Base-by-base conservation (phyloP, 2,113 vertebrate species). In the Oreocharis arfaki region DNA sequence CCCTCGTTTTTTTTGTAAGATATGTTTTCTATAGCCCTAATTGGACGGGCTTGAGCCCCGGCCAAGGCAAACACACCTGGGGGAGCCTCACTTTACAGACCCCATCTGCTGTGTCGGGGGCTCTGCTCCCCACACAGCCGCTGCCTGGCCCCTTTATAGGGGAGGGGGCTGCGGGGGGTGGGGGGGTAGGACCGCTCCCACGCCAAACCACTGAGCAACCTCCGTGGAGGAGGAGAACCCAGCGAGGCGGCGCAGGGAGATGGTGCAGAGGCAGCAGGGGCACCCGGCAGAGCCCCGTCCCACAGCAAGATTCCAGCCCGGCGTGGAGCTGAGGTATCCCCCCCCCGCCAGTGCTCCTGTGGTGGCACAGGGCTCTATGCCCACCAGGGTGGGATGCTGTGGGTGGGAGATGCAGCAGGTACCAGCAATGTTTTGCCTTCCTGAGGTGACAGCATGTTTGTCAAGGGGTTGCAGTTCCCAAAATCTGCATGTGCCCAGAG, bases 1-100 rank as follows among this genome's bases (percentile, higher is more conserved):
- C 83, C 44, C 60, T 61, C 35, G 0, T 44, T 76, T 57, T 57
- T 67, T 87, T 93, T 89, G 75, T 55, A 57, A 92, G 83, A 55
- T 90, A 55, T 84, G 75, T 95, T 96, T 95, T 95, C 92, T 95
- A 75, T 90, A 83, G 91, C 93, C 87, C 77, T 95, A 95, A 96
- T 95, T 96, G 93, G 95, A 76, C 0, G 0, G 73, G 35, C 64
- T 75, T 88, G 95, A 88, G 85, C 60, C 56, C 16, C 0, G 0
- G 94, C 96, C 96, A 96, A 97, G 79, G 46, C 89, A 95, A 96
- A 96, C 55, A 76, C 95, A 96, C 96, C 96, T 90, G 94, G 87
- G 95, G 95, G 97, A 95, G 75, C 79, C 89, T 96, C 16, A 20
- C 28, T 87, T 97, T 96, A 90, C 91, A 75, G 89, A 79, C 90